Percentiles rank a stretch among this genome's conserved stretches.
Conservation (phyloP, 2,797 vertebrate genomes). For the Phalanger gymnotis region DNA sequence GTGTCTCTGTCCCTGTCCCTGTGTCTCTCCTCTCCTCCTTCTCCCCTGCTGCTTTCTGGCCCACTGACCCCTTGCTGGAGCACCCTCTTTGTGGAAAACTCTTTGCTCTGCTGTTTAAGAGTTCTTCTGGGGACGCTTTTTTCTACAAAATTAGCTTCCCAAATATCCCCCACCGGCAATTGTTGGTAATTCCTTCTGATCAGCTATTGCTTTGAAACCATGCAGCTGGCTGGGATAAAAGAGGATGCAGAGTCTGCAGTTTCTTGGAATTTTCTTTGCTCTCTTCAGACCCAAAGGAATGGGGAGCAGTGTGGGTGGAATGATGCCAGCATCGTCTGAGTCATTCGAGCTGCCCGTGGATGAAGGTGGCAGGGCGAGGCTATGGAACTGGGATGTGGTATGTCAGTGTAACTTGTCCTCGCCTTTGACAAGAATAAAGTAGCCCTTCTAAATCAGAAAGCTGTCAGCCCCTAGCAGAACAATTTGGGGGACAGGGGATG, state of each 20-base stretch:
- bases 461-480: neutral
- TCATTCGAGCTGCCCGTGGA: neutral
- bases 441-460: neutral
- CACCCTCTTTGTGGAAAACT: neutral
- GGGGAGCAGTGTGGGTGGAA: neutral
- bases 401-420: neutral
- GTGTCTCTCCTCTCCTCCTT: neutral
- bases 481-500: neutral
- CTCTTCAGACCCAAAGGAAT: neutral
- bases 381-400: neutral
- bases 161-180: neutral
- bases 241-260: neutral
- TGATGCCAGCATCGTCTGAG: neutral
- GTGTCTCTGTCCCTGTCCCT: no score
- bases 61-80: neutral
- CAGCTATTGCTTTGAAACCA: neutral
- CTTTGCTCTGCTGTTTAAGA: neutral
- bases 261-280: neutral
- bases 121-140: neutral
- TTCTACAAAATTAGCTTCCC: neutral
- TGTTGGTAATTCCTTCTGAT: neutral
- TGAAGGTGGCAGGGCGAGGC: neutral
- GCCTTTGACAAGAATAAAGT: neutral
- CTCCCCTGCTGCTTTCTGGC: neutral
- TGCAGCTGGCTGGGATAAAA: neutral